Evolutionary conservation across 2,888 invertebrate species (phyloP).

Genomic region (Fragum whitleyi): DNA sequence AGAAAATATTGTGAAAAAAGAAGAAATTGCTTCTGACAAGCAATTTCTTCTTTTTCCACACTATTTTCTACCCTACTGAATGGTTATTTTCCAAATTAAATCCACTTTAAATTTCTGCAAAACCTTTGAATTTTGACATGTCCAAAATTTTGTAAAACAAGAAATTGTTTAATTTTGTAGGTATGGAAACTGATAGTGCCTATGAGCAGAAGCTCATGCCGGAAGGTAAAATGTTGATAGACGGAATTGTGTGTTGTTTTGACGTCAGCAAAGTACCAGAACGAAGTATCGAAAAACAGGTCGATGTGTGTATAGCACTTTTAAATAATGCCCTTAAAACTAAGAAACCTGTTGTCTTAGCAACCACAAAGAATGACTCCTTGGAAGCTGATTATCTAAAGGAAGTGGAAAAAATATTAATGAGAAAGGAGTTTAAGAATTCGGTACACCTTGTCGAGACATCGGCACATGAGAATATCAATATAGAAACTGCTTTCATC

Average conservation of each 20-base stretch:
- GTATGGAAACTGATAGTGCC: slow-evolving; percentile 98
- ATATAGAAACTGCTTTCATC: slow-evolving; percentile 95
- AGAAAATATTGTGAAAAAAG: no score
- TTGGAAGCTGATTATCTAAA: slow-evolving; percentile 89
- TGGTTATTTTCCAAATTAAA: no score
- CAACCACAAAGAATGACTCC: slow-evolving; percentile 98
- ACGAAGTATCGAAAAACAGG: slow-evolving; percentile 93
- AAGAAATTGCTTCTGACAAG: no score
- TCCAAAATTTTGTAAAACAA: no score
- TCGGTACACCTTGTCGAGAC: slow-evolving; percentile 95
- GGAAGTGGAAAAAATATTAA: slow-evolving; percentile 95
- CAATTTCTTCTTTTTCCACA: no score
- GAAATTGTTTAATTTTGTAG: slow-evolving; percentile 79
- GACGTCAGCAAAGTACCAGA: slow-evolving; percentile 98
- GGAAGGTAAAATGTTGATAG: slow-evolving; percentile 96
- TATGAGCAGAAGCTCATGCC: slow-evolving; percentile 92
- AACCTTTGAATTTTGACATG: no score
- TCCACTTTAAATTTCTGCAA: no score
- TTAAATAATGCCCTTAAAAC: slow-evolving; percentile 94
- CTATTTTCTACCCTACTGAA: no score
- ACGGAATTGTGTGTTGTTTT: slow-evolving; percentile 97
- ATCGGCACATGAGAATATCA: slow-evolving; percentile 97
- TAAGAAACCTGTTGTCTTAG: slow-evolving; percentile 97
- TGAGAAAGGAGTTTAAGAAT: slow-evolving; percentile 94
- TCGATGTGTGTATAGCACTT: slow-evolving; percentile 90